These are phyloP conservation scores for Wiebesia pumilae DNA, from an alignment of 1,140 invertebrate genomes.

Conservation along the genomic window DNA sequence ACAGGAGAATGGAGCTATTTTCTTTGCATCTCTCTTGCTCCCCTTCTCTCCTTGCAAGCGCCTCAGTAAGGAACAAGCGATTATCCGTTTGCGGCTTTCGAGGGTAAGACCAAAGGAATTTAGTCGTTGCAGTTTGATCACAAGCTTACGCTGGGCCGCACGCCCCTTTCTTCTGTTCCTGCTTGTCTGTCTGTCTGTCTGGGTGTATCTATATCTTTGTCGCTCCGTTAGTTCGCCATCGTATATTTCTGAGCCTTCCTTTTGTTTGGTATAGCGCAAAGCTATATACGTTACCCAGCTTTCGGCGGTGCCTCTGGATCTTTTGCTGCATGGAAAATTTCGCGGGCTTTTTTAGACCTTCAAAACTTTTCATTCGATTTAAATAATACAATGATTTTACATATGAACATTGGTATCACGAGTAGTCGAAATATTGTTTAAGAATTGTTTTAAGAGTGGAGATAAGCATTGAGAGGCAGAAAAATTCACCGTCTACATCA, in stretches of 20 bases:
- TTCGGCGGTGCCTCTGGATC: background rate
- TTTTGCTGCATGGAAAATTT: background rate
- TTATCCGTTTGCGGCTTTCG: slow-evolving; percentile 60
- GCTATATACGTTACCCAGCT: background rate
- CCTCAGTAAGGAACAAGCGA: slow-evolving; percentile 59
- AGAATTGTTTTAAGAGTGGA: too few relatives aligned
- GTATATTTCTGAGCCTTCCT: background rate
- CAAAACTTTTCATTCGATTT: background rate
- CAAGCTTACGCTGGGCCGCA: slow-evolving; percentile 29
- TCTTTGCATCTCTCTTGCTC: background rate
- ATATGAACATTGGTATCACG: too few relatives aligned
- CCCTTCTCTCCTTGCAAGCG: background rate
- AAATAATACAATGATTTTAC: too few relatives aligned
- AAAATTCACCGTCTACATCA: too few relatives aligned
- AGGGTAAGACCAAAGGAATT: slow-evolving; percentile 34
- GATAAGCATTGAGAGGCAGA: too few relatives aligned
- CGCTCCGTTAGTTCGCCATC: background rate
- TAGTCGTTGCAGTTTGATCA: slow-evolving; percentile 36
- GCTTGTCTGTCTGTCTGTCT: background rate
- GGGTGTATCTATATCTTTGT: background rate
- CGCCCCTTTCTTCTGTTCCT: background rate
- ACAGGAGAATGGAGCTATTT: background rate
- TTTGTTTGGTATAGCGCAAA: background rate
- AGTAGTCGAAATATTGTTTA: too few relatives aligned
- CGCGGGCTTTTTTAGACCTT: background rate